A percentile compares a stretch with the other conserved stretches of the same genome.
Evolutionary conservation across 2,797 vertebrate species (phyloP).

Genomic region (Lacerta agilis): DNA sequence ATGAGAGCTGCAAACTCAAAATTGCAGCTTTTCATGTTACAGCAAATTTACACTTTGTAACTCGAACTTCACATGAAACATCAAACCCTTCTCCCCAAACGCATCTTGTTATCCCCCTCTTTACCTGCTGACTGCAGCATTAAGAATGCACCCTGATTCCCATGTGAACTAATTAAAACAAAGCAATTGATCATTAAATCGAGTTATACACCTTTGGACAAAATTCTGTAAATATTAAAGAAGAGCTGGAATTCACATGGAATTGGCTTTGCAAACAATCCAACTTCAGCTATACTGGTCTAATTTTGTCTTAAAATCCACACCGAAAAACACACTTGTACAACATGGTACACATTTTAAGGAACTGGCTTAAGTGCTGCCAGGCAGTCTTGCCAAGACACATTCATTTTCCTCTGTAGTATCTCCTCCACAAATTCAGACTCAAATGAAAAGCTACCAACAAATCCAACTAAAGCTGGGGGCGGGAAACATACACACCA

Average conservation of each 20-base stretch:
- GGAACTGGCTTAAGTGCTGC: constrained; percentile 40
- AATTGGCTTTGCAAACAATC: constrained; percentile 46
- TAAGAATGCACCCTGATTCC: constrained; percentile 2
- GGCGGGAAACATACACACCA: neutral
- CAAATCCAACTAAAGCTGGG: neutral
- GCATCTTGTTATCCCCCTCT: neutral
- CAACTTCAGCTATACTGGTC: constrained; percentile 30
- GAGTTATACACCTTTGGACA: constrained; percentile 40
- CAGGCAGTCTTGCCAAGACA: constrained; percentile 52
- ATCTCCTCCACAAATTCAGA: constrained; percentile 33
- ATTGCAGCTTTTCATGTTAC: constrained; percentile 25
- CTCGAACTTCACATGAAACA: constrained; percentile 40
- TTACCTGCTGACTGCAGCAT: constrained; percentile 39
- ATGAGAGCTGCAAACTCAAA: constrained; percentile 9
- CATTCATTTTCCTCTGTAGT: constrained; percentile 45
- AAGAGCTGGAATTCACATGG: constrained; percentile 47
- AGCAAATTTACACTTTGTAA: neutral
- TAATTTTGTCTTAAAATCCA: constrained; percentile 9
- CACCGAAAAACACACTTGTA: neutral
- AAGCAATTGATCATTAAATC: constrained; percentile 31
- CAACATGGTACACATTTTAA: constrained; percentile 37
- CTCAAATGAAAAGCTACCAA: constrained; percentile 48
- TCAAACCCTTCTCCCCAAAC: neutral
- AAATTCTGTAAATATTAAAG: constrained; percentile 45
- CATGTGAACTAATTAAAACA: constrained; percentile 18